These are phyloP conservation scores for Pongo pygmaeus DNA, from an alignment of 2,113 vertebrate genomes.

Conservation along the genomic window DNA sequence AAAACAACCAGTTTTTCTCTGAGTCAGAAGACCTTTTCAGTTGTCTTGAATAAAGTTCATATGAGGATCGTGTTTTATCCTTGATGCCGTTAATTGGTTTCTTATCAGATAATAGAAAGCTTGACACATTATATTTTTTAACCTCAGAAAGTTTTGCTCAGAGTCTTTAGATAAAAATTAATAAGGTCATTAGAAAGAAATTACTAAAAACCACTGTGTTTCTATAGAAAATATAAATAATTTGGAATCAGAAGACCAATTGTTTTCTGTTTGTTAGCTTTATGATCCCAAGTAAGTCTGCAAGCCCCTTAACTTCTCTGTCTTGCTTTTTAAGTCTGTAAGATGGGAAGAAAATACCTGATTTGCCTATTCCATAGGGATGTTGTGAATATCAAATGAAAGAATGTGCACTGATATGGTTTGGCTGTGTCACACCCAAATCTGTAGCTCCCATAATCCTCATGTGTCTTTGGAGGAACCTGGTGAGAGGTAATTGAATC, in stretches of 20 bases:
- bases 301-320: neutral
- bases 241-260: neutral
- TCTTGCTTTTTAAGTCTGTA: neutral
- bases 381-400: neutral
- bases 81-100: slow-evolving; percentile 31
- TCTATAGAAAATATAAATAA: slow-evolving; percentile 34
- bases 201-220: neutral
- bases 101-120: slow-evolving; percentile 11
- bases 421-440: no score
- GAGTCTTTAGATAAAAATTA: neutral
- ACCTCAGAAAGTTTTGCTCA: neutral
- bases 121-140: slow-evolving; percentile 9
- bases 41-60: slow-evolving; percentile 64
- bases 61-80: neutral
- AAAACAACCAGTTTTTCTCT: slow-evolving; percentile 55
- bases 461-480: no score
- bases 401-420: neutral
- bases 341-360: neutral
- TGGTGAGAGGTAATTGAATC: no score
- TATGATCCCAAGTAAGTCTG: neutral
- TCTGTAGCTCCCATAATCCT: no score
- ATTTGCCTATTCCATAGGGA: neutral
- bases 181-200: neutral
- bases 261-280: neutral
- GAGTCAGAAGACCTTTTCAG: slow-evolving; percentile 61